phyloP scores from a whole-genome alignment of 2,113 vertebrate genomes.

The Danionella cerebrum region DNA sequence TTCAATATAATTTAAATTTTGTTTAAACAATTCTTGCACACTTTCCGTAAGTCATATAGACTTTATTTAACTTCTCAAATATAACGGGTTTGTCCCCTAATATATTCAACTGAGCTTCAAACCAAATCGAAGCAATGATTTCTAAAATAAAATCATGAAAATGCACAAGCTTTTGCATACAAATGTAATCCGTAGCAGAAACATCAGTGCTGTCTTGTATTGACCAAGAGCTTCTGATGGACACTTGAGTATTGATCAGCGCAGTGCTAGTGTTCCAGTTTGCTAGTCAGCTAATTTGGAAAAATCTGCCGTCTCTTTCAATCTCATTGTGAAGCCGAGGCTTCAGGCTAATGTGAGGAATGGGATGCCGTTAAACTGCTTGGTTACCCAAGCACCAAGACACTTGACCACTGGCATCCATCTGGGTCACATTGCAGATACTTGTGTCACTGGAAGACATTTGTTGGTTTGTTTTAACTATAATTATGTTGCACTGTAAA shows the following conservation, averaged over 20 bases:
- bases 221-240: neutral
- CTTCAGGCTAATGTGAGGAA: neutral
- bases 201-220: neutral
- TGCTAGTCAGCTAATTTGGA: slow-evolving; percentile 32
- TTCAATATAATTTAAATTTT: too few species aligned
- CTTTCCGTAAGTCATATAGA: too few species aligned
- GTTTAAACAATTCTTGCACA: too few species aligned
- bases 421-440: neutral
- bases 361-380: neutral
- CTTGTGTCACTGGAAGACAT: neutral
- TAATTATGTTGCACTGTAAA: too few species aligned
- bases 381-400: neutral
- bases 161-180: too few species aligned
- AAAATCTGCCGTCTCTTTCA: slow-evolving; percentile 31
- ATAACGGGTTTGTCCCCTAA: too few species aligned
- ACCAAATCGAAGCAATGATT: too few species aligned
- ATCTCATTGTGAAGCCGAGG: neutral
- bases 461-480: neutral
- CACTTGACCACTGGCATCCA: neutral
- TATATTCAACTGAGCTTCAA: too few species aligned
- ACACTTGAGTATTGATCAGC: slow-evolving; percentile 24
- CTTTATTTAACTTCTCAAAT: too few species aligned
- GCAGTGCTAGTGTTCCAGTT: slow-evolving; percentile 28
- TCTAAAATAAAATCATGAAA: too few species aligned
- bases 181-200: too few species aligned